phyloP scores from a whole-genome alignment of 2,113 vertebrate genomes.

The Aix galericulata region DNA sequence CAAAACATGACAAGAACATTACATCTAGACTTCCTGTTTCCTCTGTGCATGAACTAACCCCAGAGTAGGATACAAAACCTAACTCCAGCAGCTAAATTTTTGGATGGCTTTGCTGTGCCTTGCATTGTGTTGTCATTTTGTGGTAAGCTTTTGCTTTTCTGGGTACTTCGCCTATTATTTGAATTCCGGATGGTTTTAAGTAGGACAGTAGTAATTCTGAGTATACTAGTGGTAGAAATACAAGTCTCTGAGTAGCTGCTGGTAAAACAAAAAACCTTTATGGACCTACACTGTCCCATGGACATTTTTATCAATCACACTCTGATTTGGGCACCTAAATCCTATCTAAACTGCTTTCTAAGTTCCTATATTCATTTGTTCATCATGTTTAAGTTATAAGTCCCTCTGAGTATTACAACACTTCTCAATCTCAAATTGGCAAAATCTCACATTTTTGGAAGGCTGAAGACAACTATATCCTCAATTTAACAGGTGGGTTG shows the following conservation, averaged over 20 bases:
- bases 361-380: background rate
- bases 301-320: background rate
- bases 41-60: fast-evolving
- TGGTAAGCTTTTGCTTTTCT: background rate
- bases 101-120: background rate
- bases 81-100: background rate
- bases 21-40: background rate
- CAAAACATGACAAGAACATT: background rate
- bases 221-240: background rate
- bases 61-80: background rate
- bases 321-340: background rate
- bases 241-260: background rate
- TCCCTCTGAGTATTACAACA: background rate
- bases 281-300: fast-evolving
- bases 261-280: background rate
- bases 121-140: background rate
- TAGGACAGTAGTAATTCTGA: background rate
- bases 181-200: background rate
- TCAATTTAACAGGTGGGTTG: background rate
- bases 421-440: background rate
- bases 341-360: background rate
- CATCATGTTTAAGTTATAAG: background rate
- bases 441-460: background rate
- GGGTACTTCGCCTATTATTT: background rate
- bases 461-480: background rate